phyloP scores from a whole-genome alignment of 2,888 invertebrate genomes.

The Augochlorella aurata region DNA sequence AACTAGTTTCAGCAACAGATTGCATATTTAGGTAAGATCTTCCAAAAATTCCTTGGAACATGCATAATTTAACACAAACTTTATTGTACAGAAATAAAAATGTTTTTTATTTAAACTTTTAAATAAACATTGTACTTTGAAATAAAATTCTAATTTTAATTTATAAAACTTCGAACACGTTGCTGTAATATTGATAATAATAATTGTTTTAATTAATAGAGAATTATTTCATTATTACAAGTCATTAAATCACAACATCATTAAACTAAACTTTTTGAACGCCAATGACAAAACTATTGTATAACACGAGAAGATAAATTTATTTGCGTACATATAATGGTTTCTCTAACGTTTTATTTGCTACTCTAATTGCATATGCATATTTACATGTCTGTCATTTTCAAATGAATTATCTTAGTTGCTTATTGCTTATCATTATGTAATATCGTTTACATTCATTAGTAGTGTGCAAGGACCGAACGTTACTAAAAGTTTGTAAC shows the following conservation, averaged over 20 bases:
- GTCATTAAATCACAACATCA: neutral
- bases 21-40: neutral
- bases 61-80: neutral
- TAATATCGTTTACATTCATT: constrained; percentile 1
- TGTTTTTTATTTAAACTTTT: neutral
- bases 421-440: constrained; percentile 2
- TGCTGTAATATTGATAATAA: neutral
- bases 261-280: constrained; percentile 6
- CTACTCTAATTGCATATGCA: constrained; percentile 42
- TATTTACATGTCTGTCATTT: constrained; percentile 53
- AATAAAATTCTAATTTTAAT: constrained; percentile 11
- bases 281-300: constrained; percentile 55
- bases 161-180: constrained; percentile 4
- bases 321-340: constrained; percentile 34
- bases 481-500: neutral
- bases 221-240: constrained; percentile 4
- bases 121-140: neutral
- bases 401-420: constrained; percentile 12
- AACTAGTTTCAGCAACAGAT: constrained; percentile 3
- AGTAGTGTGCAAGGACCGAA: neutral
- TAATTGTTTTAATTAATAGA: neutral
- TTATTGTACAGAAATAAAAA: constrained; percentile 1
- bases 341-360: constrained; percentile 11
- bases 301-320: constrained; percentile 47
- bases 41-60: neutral